Evolutionary conservation across 2,113 vertebrate genomes (phyloP).

Genomic region (Acrocephalus kingi): DNA sequence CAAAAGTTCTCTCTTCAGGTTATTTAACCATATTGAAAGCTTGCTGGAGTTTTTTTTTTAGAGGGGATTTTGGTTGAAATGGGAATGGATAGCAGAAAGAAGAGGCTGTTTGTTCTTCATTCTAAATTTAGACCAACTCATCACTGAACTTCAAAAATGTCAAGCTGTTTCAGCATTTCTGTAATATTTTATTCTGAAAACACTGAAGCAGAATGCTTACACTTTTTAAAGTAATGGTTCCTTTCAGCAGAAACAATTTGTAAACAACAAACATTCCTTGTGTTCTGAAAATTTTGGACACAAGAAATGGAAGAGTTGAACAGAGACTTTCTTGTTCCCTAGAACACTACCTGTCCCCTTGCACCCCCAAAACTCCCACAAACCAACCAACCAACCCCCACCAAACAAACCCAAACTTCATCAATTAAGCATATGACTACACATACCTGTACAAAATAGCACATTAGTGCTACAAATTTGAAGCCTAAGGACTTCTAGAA

Average conservation of each 20-base stretch:
- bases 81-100: background rate
- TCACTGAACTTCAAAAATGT: background rate
- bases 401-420: background rate
- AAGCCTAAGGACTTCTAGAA: background rate
- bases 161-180: background rate
- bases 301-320: background rate
- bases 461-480: background rate
- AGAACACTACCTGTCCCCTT: background rate
- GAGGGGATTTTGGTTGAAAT: accelerated
- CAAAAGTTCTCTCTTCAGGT: background rate
- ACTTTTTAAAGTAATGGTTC: background rate
- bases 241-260: background rate
- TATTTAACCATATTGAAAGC: background rate
- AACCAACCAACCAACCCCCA: background rate
- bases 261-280: background rate
- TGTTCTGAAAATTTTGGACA: background rate
- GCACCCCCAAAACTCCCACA: background rate
- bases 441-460: background rate
- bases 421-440: background rate
- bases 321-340: background rate
- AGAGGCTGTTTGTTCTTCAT: background rate
- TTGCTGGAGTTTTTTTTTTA: background rate
- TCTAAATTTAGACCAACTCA: background rate
- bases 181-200: background rate
- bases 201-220: background rate